Evolutionary conservation across 2,797 vertebrate species (phyloP), one percentile per base, ranked within the genome.

Genomic region (Synanceia verrucosa): DNA sequence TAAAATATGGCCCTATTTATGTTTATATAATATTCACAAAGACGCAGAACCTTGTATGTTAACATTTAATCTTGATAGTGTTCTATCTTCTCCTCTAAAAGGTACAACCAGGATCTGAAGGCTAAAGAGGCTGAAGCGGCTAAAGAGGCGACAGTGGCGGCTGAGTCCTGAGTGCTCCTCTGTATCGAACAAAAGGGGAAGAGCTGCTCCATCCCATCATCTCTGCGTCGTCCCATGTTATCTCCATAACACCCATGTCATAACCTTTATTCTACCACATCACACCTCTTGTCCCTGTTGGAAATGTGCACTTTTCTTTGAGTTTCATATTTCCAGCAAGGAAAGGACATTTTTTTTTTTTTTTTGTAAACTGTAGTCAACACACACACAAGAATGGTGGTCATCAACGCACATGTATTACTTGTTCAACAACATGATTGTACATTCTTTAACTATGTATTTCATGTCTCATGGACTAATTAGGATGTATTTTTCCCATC

Each of bases 31-130:
- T 29, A 29, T 29, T 29, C 28, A 29, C 28, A 29, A 29, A 29
- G 28, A 29, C 28, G 4, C 7, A n/a, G n/a, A n/a, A n/a, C n/a
- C n/a, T n/a, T n/a, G n/a, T n/a, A n/a, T n/a, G n/a, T n/a, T n/a
- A 55, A 8, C 19, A 9, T 23, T 23, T 6, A n/a, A 37, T 48
- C 24, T 63, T 4, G 29, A n/a, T 37, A 18, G 33, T 6, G 39
- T 60, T 1, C 0, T 33, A 2, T 51, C 21, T 46, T 44, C 16
- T 52, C 26, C 16, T 7, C 31, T 3, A 0, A 58, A 41, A 98
- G 97, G 82, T 82, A 96, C 73, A 85, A 97, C 0, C 96, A 94
- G 89, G 94, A 95, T 41, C 78, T 93, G 86, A 96, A 97, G 92
- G 94, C 94, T 39, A 16, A 16, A 0, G 1, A 92, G 69, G 85